Conservation (phyloP, 2,113 vertebrate species). For the Hystrix brachyura region DNA sequence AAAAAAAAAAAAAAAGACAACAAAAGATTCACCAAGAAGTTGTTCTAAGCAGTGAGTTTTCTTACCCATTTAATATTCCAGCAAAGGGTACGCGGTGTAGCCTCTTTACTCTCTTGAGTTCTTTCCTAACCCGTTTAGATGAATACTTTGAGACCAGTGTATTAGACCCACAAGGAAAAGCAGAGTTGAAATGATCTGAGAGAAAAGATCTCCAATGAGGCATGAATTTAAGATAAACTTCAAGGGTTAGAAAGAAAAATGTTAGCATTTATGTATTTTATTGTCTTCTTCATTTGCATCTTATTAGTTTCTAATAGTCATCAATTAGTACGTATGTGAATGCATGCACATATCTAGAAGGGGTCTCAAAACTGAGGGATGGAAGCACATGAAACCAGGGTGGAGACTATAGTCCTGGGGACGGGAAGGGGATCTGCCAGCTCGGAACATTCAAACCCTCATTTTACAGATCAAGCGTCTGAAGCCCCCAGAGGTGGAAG, state of each 20-base stretch:
- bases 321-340: not conserved
- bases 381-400: not conserved
- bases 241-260: conserved; percentile 21
- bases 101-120: not conserved
- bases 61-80: not conserved
- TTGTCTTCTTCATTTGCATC: conserved; percentile 2
- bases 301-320: not conserved
- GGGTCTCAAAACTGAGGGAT: not conserved
- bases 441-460: not conserved
- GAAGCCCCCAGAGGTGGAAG: not conserved
- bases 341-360: not conserved
- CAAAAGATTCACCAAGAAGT: conserved; percentile 4
- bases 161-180: not conserved
- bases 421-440: not conserved
- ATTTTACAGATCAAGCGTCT: conserved; percentile 14
- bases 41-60: not conserved
- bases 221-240: not conserved
- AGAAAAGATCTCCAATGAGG: not conserved
- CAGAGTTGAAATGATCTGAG: not conserved
- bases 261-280: not conserved
- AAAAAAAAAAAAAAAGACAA: not conserved
- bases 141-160: not conserved
- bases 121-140: not conserved
- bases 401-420: not conserved
- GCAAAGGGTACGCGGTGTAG: not conserved